Evolutionary conservation across 2,113 vertebrate species (phyloP), one percentile per base, ranked within the genome.

Genomic region (Balaenoptera acutorostrata): DNA sequence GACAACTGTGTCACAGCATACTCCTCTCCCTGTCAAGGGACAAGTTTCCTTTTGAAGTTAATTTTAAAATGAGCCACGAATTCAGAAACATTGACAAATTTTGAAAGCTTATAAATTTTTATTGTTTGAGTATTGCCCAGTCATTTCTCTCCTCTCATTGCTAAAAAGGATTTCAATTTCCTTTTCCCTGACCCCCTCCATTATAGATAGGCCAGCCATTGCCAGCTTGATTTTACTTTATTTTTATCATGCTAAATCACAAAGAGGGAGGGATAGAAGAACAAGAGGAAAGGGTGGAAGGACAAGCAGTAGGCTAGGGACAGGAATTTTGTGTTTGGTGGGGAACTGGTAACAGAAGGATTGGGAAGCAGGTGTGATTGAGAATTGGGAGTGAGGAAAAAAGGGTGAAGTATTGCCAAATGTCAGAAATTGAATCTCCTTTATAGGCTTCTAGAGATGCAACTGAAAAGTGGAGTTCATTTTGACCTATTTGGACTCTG

Each of bases 21-120:
- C 25, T 44, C 33, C 11, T 94, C 77, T 92, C 69, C 33, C 17
- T 61, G 46, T 75, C 46, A 90, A 97, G 27, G 78, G 74, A 23
- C 8, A 75, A 85, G 9, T 75, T 98, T 83, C 29, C 66, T 69
- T 77, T 82, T 80, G 63, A 90, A 21, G 9, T 49, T 83, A 77
- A 88, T 78, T 95, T 96, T 83, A 44, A 94, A 93, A 88, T 27
- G 18, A 93, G 27, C 29, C 39, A 49, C 57, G 68, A 69, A 78
- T 95, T 89, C 55, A 92, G 61, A 90, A 88, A 84, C n/a, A 64
- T 0, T 68, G n/a, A 68, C 88, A 87, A 29, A 18, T 72, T 78
- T 25, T 71, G 6, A 80, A 82, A 90, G 20, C 25, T 69, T 27
- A 41, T 49, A 59, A 41, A 55, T 71, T 23, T 66, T 74, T 49